phyloP scores from a whole-genome alignment of 2,113 vertebrate genomes.

The Lutjanus erythropterus region DNA sequence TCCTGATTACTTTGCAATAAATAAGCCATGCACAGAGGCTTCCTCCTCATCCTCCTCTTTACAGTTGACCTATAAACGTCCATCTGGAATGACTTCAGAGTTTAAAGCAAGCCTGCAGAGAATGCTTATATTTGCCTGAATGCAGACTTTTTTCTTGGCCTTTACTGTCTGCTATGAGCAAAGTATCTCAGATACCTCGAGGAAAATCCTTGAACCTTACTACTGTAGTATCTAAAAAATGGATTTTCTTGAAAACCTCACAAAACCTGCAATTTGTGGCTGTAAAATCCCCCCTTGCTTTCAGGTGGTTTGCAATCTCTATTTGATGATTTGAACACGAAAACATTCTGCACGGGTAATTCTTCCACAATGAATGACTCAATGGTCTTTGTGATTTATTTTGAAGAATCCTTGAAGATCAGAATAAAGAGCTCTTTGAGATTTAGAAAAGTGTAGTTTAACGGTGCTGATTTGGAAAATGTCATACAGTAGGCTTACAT shows the following conservation, averaged over 20 bases:
- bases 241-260: neutral
- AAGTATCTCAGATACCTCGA: neutral
- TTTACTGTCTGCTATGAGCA: constrained; percentile 5
- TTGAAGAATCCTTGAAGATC: constrained; percentile 10
- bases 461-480: neutral
- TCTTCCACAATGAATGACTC: neutral
- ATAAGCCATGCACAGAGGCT: constrained; percentile 17
- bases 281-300: constrained; percentile 1
- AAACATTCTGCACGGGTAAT: neutral
- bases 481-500: neutral
- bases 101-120: constrained; percentile 34
- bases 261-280: neutral
- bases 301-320: neutral
- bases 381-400: neutral
- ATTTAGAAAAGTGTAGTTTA: neutral
- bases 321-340: neutral
- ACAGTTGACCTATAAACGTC: constrained; percentile 59
- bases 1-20: constrained; percentile 27
- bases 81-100: constrained; percentile 41
- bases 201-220: neutral
- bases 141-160: constrained; percentile 12
- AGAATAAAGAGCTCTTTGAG: neutral
- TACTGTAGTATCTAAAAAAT: neutral
- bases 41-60: constrained; percentile 18
- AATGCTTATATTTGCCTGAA: constrained; percentile 32